Percentiles rank a stretch among this genome's conserved stretches.
Conservation (phyloP, 2,888 invertebrate species). For the Liopterus haemorrhoidalis region DNA sequence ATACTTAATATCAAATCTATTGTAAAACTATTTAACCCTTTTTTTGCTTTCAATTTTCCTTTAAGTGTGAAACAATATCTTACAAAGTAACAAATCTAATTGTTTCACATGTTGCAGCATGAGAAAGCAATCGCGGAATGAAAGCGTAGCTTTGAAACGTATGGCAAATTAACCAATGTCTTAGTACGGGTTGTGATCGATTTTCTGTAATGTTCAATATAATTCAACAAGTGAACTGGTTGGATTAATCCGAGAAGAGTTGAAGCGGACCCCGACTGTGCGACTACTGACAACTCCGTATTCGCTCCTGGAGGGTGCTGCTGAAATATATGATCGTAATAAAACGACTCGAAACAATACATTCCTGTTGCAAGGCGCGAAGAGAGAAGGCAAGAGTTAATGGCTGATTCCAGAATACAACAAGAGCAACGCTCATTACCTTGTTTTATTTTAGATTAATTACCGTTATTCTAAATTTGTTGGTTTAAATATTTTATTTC, state of each 20-base stretch:
- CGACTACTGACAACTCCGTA: no score
- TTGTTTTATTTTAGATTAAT: no score
- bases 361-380: slow-evolving; percentile 11
- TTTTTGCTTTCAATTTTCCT: slow-evolving; percentile 4
- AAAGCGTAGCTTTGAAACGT: no score
- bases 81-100: no score
- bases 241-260: slow-evolving; percentile 4
- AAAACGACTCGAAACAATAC: slow-evolving; percentile 24
- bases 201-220: slow-evolving; percentile 23
- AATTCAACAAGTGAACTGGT: slow-evolving; percentile 21
- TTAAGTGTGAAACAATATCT: no score
- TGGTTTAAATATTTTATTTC: no score
- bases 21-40: slow-evolving; percentile 2
- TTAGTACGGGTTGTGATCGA: slow-evolving; percentile 12
- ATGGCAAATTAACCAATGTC: slow-evolving; percentile 16
- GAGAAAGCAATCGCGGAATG: no score
- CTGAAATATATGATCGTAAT: slow-evolving; percentile 24
- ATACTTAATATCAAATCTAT: no score
- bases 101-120: no score
- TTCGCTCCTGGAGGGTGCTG: slow-evolving; percentile 15
- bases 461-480: no score
- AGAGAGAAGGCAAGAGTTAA: slow-evolving; percentile 11
- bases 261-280: neutral
- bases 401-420: no score
- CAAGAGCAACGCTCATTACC: no score